Conservation (phyloP, 2,797 vertebrate species). For the Graptemys geographica region DNA sequence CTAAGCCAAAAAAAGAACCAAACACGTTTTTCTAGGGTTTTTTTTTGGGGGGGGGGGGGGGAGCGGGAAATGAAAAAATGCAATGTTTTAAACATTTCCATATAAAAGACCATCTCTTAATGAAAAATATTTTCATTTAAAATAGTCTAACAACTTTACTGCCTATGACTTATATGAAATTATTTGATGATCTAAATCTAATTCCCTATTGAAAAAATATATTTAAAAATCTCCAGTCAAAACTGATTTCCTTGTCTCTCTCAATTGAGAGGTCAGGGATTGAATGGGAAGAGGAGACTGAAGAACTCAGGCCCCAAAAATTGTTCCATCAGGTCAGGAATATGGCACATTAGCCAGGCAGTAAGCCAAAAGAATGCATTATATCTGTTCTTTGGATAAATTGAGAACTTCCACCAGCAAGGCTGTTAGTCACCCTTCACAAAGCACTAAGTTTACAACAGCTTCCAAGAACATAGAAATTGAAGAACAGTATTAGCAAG, state of each 20-base stretch:
- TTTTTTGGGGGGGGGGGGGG: no score
- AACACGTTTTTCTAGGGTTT: no score
- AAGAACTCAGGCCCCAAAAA: neutral
- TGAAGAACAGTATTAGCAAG: neutral
- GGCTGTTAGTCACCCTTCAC: neutral
- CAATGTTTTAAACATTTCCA: neutral
- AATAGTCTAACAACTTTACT: neutral
- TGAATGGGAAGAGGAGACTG: neutral
- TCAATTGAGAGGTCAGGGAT: no score
- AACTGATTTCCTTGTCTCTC: no score
- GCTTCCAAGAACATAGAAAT: neutral
- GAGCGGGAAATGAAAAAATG: neutral
- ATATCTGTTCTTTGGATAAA: neutral
- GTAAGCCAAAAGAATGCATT: neutral
- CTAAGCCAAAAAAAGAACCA: no score
- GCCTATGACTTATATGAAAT: neutral
- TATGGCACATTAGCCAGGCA: rapidly evolving
- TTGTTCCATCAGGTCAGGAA: neutral
- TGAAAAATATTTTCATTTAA: neutral
- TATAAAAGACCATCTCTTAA: neutral
- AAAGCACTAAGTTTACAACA: neutral
- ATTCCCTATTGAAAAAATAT: no score
- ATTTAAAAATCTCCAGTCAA: no score
- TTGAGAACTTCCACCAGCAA: neutral
- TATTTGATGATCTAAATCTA: neutral